Evolutionary conservation across 2,888 invertebrate genomes (phyloP), one percentile per base, ranked within the genome.

Genomic region (Perizoma flavofasciatum): DNA sequence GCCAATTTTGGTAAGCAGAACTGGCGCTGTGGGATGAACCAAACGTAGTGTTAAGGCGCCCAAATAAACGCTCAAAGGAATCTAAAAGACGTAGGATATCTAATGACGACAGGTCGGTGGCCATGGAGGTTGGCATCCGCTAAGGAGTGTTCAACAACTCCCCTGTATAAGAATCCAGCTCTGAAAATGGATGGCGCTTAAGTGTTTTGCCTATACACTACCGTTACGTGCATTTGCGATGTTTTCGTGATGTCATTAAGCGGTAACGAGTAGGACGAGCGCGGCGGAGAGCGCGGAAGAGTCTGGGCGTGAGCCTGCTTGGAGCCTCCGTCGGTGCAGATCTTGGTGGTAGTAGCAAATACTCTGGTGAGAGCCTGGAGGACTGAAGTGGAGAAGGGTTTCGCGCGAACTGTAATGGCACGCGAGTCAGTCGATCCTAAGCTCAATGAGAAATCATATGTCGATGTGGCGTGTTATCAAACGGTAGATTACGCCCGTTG

Each of bases 151-250:
- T 22, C 32, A 49, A 94, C 94, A 61, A 93, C 93, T 93, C 93
- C 93, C 94, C 93, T 93, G 93, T 92, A 92, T 91, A 93, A 93
- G 88, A 89, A 90, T 93, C 93, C 89, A 93, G 93, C 93, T 93
- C 93, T 94, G 93, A 94, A 94, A 94, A 94, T 93, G 93, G 93
- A 94, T 93, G 93, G 93, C 92, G 93, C 93, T 22, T 22, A 22
- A 22, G 22, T 22, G 22, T 22, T 22, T 22, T 22, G 22, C 22
- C 22, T 22, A 22, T 22, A 22, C 22, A 22, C 22, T 22, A 22
- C 22, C 22, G 22, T 85, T 83, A 83, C 79, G 74, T 80, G 82
- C 79, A 86, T 74, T 76, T 82, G 83, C 78, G 75, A 69, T 51
- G 67, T 59, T 22, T 39, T 33, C 9, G 33, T 59, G 49, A 59